Evolutionary conservation across 2,888 invertebrate species (phyloP).

Genomic region (Caenorhabditis sp.): DNA sequence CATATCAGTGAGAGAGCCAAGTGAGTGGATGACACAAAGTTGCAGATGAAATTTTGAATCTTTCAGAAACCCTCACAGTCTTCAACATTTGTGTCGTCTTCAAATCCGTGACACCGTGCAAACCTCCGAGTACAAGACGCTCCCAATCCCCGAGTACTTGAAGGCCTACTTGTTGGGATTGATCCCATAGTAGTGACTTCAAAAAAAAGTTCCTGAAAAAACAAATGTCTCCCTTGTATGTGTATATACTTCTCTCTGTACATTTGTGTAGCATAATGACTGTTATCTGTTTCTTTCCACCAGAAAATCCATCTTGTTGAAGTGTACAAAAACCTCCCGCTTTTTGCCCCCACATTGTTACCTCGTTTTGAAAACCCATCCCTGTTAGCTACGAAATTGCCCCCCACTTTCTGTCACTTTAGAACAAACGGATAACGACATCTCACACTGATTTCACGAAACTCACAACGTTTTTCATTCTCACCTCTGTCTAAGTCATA

Average conservation of each 20-base stretch:
- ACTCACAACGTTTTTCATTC: slow-evolving; percentile 8
- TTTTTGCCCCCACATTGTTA: slow-evolving; percentile 25
- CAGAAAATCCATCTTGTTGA: slow-evolving; percentile 29
- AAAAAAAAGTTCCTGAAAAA: slow-evolving; percentile 10
- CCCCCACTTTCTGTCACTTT: slow-evolving; percentile 66
- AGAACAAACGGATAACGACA: slow-evolving; percentile 68
- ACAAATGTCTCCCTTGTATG: slow-evolving; percentile 19
- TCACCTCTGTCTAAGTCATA: not conserved
- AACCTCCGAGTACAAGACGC: slow-evolving; percentile 66
- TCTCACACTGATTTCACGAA: slow-evolving; percentile 58
- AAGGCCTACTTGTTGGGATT: slow-evolving; percentile 76
- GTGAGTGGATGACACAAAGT: slow-evolving; percentile 33
- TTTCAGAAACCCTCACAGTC: slow-evolving; percentile 73
- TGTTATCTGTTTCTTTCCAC: slow-evolving; percentile 54
- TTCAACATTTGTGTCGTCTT: slow-evolving; percentile 75
- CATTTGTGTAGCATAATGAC: slow-evolving; percentile 59
- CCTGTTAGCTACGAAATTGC: slow-evolving; percentile 63
- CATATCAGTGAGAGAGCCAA: slow-evolving; percentile 68
- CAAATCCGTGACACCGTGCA: slow-evolving; percentile 70
- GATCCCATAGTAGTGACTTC: slow-evolving; percentile 53
- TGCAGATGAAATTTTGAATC: not conserved
- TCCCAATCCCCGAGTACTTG: slow-evolving; percentile 72
- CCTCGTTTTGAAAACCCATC: slow-evolving; percentile 20
- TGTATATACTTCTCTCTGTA: slow-evolving; percentile 39
- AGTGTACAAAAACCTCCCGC: slow-evolving; percentile 42